phyloP scores from a whole-genome alignment of 2,888 invertebrate genomes.

The Agonum fuliginosum region DNA sequence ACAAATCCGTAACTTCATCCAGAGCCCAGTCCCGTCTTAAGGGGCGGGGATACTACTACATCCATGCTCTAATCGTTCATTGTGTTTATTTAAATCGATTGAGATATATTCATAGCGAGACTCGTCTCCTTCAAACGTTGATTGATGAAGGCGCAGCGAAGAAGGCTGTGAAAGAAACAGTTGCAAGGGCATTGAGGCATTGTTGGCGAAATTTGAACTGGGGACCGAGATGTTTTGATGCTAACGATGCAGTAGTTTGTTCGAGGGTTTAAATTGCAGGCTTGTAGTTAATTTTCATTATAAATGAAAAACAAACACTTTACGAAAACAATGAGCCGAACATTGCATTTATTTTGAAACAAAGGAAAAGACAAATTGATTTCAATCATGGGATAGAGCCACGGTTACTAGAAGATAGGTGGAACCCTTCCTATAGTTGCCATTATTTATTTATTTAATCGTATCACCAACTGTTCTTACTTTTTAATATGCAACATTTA shows the following conservation, averaged over 20 bases:
- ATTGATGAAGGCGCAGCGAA: constrained; percentile 44
- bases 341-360: not conserved
- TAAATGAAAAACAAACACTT: not conserved
- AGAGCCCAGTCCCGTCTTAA: constrained; percentile 16
- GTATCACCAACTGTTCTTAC: too few relatives aligned
- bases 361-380: not conserved
- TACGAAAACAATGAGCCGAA: not conserved
- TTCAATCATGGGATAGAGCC: too few relatives aligned
- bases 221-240: not conserved
- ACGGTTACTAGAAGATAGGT: too few relatives aligned
- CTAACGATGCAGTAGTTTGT: constrained; percentile 13
- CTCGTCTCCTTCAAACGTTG: constrained; percentile 47
- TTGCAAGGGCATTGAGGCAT: constrained; percentile 5
- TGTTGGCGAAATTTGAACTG: not conserved
- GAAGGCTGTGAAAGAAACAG: constrained; percentile 31
- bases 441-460: too few relatives aligned
- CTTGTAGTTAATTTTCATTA: constrained; percentile 24
- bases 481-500: too few relatives aligned
- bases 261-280: not conserved
- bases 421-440: too few relatives aligned
- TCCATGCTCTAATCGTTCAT: constrained; percentile 52
- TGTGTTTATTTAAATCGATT: constrained; percentile 59
- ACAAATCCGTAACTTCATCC: constrained; percentile 48
- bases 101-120: constrained; percentile 55
- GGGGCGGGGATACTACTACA: constrained; percentile 1